Base-by-base conservation (phyloP, 2,797 vertebrate genomes). In the Microtus obscurus region DNA sequence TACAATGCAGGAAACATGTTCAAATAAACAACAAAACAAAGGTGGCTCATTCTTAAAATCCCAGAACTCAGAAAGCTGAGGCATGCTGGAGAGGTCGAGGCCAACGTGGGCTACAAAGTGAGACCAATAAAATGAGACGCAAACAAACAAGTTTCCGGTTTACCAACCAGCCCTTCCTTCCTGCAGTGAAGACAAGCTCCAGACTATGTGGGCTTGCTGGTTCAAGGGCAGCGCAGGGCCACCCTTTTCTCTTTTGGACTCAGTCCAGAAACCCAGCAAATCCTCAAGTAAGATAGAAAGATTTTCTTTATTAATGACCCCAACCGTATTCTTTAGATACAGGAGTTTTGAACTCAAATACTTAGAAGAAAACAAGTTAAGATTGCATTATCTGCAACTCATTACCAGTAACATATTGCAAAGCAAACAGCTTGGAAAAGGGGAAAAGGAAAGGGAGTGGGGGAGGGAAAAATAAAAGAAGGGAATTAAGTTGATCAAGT, bases 391-490 rank as follows among this genome's bases (percentile, higher is more conserved):
- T 97, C 98, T 98, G 98, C 98, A 98, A 98, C 96, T 98, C 96
- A 98, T 98, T 98, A 98, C 98, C 27, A 96, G 98, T 98, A 98
- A 98, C 98, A 98, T 98, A 98, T 95, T 98, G 99, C 99, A 98
- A 99, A 98, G 99, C 98, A 98, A 99, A 99, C 99, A 99, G 98
- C 98, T 98, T 97, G 98, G 98, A 98, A 98, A 98, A 97, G 95
- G 96, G 92, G 93, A 96, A 85, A 92, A 77, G 76, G 61, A 81
- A 92, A 61, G 74, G 81, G 61, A 76, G 90, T 81, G 95, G 92
- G 78, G 94, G 71, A 93, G 61, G 92, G 86, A 61, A 95, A 92
- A 92, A 98, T 97, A 98, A 97, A 97, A 97, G 95, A 97, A 98
- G 98, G 97, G 98, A 98, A 98, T 97, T 91, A 98, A 98, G 97